Percentiles rank a stretch among this genome's conserved stretches.
These are phyloP conservation scores for Minunthozetes semirufus DNA, from an alignment of 2,888 invertebrate genomes.

Conservation along the genomic window DNA sequence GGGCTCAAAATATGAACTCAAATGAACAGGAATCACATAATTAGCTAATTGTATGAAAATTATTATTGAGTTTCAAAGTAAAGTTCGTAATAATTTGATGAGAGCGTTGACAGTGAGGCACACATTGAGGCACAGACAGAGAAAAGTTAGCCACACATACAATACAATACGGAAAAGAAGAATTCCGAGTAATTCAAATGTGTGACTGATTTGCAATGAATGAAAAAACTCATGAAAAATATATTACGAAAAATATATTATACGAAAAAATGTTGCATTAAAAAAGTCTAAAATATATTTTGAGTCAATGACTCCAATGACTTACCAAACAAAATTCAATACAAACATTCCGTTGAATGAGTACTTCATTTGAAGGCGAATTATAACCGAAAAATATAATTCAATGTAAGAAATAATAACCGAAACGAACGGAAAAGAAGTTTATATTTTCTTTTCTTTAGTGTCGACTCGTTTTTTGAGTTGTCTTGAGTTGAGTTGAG, in stretches of 20 bases:
- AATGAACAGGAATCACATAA: not conserved
- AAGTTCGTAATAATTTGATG: not conserved
- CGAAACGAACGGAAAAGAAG: not conserved
- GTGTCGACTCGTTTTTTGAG: not conserved
- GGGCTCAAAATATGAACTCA: too few species aligned
- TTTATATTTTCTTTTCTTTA: not conserved
- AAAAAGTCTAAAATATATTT: not conserved
- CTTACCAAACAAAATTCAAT: slow-evolving; percentile 42
- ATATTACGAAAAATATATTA: not conserved
- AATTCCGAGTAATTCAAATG: not conserved
- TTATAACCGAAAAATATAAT: not conserved
- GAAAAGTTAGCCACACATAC: not conserved
- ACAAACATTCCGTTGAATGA: slow-evolving; percentile 42
- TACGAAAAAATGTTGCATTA: not conserved
- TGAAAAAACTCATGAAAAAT: not conserved
- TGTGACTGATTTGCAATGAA: slow-evolving; percentile 7
- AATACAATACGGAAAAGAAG: not conserved
- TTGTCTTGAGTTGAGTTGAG: not conserved
- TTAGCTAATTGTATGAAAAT: not conserved
- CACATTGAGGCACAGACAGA: not conserved
- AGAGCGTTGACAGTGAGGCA: not conserved
- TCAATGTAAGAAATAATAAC: not conserved
- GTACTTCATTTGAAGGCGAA: slow-evolving; percentile 37
- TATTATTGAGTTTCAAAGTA: not conserved
- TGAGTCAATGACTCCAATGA: slow-evolving; percentile 27